Percentiles rank a stretch among this genome's conserved stretches.
These are phyloP conservation scores for Vultur gryphus DNA, from an alignment of 2,797 vertebrate genomes.

Conservation along the genomic window DNA sequence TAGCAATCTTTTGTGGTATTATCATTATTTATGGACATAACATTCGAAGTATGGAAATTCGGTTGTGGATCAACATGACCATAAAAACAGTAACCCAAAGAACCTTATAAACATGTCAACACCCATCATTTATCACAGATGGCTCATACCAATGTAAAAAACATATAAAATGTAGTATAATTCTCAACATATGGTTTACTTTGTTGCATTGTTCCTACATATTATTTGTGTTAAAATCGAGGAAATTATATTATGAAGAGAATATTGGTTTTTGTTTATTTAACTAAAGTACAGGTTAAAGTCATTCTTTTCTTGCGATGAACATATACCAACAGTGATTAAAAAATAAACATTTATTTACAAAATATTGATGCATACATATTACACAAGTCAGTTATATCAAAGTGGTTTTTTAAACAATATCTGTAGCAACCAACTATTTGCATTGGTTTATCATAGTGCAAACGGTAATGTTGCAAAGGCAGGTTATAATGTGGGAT, in stretches of 20 bases:
- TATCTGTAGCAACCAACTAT: slow-evolving; percentile 89
- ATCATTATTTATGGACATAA: slow-evolving; percentile 39
- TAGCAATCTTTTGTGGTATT: slow-evolving; percentile 49
- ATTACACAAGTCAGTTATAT: slow-evolving; percentile 92
- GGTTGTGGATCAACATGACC: slow-evolving; percentile 54
- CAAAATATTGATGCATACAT: slow-evolving; percentile 91
- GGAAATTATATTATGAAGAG: slow-evolving; percentile 83
- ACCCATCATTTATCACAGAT: slow-evolving; percentile 60
- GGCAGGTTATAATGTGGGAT: slow-evolving; percentile 75
- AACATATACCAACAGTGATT: slow-evolving; percentile 88
- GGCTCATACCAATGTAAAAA: slow-evolving; percentile 70
- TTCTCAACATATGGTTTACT: slow-evolving; percentile 49
- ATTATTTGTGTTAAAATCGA: slow-evolving; percentile 71
- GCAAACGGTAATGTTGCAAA: slow-evolving; percentile 88
- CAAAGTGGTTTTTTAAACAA: slow-evolving; percentile 90
- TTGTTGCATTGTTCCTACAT: slow-evolving; percentile 50
- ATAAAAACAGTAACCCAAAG: slow-evolving; percentile 58
- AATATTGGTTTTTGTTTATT: slow-evolving; percentile 80
- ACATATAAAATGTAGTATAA: slow-evolving; percentile 68
- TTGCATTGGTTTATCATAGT: slow-evolving; percentile 90
- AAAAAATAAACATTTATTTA: slow-evolving; percentile 90
- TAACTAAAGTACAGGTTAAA: slow-evolving; percentile 80
- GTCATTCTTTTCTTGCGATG: slow-evolving; percentile 74
- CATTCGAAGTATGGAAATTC: slow-evolving; percentile 62
- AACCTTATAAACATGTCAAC: slow-evolving; percentile 68